Base-by-base conservation (phyloP, 2,113 vertebrate genomes). In the Nesoenas mayeri region DNA sequence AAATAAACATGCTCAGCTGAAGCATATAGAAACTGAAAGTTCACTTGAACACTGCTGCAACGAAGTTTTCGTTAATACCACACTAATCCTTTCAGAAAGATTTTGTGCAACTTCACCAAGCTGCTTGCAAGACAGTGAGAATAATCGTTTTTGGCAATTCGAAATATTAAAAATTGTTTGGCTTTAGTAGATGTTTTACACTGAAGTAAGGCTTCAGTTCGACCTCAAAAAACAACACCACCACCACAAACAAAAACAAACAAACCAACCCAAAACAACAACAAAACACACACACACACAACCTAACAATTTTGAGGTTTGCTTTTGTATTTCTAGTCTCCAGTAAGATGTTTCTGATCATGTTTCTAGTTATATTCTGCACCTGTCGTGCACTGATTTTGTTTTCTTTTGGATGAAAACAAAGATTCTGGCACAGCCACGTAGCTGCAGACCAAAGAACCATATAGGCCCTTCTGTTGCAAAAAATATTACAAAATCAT, bases 11-110 rank as follows among this genome's bases (percentile, higher is more conserved):
- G 64, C 60, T 94, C 67, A 91, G 79, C 75, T 91, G 80, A 92
- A 86, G 75, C 72, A 50, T 38, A 48, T 8, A 91, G 95, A 96
- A 94, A 95, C 83, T 58, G 92, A 94, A 96, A 95, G 73, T 84
- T 90, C 72, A 60, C 53, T 57, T 71, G 82, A 60, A 64, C 42
- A 8, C 12, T 53, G 47, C 67, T 60, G 44, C 67, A 47, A 31
- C 50, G 56, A 82, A 80, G 26, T 36, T 66, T 90, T 73, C 2
- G 1, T 65, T 62, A 65, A 40, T 72, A 57, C 28, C 17, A 32
- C 5, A 15, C 61, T 40, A 57, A 62, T 40, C n/a, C 31, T 20
- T 73, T 38, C 67, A 42, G 47, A 53, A 73, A 91, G 24, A 56
- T 48, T 91, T 85, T 51, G 29, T 28, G 31, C 44, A 64, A 10